Evolutionary conservation across 2,888 invertebrate genomes (phyloP), one percentile per base, ranked within the genome.

Genomic region (Nomada ruficornis): DNA sequence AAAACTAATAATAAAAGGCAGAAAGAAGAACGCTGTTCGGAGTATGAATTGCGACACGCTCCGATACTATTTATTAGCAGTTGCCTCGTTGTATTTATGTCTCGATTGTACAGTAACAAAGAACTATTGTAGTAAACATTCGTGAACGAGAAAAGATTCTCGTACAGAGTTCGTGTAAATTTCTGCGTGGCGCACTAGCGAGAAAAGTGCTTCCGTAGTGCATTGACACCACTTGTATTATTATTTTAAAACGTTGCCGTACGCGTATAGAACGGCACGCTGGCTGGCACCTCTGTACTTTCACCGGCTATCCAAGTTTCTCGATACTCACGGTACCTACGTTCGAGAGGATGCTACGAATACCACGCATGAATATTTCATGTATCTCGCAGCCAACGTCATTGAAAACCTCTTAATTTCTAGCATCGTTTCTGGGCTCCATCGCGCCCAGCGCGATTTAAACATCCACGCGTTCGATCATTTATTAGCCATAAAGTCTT

Each of bases 291-390:
- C 70, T 71, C 83, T 72, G 72, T 84, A 88, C 88, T 88, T 88
- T 88, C 88, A 88, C 88, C 88, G 77, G 71, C 74, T 78, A 81
- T 36, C 76, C 78, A 79, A 71, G 82, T 84, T 84, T 74, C 79
- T 84, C 84, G 79, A 85, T 82, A 84, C 67, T 47, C 73, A 63
- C 73, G 77, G 77, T 77, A 36, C 36, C 36, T 36, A 73, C 55
- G 57, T 74, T 62, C 60, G 29, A 73, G 76, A 78, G 72, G 82
- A 83, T 83, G 69, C 72, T 76, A 73, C 80, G 72, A 72, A 70
- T 77, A 71, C 77, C 80, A 55, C 55, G 73, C 70, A 76, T 80
- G 77, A 77, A 80, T 76, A 80, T 82, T 82, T 82, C 81, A 74
- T 82, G 62, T 47, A 55, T 55, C 62, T 52, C 23, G 59, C n/a